Percentiles rank a stretch among this genome's conserved stretches.
phyloP scores from a whole-genome alignment of 2,797 vertebrate genomes.

The Halcyon badia region DNA sequence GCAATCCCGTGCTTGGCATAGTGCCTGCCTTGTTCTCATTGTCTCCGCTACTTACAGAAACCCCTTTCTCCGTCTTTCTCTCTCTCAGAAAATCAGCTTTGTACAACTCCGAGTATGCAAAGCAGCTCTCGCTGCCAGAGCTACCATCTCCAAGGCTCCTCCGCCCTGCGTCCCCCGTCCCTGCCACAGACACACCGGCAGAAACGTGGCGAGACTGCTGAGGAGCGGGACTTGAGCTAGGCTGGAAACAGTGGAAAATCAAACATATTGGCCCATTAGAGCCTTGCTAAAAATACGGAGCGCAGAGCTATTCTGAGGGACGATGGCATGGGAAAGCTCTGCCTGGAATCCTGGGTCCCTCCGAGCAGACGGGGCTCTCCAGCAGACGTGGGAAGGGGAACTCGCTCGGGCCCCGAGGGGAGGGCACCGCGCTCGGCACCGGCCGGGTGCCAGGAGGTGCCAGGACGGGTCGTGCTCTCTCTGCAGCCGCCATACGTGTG shows the following conservation, averaged over 20 bases:
- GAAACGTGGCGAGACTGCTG: conserved; percentile 62
- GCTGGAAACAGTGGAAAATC: conserved; percentile 94
- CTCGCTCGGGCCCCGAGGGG: background rate
- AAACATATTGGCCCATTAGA: conserved; percentile 94
- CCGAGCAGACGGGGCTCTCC: conserved; percentile 76
- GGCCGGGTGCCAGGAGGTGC: background rate
- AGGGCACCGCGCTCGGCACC: conserved; percentile 12
- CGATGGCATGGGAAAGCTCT: conserved; percentile 96
- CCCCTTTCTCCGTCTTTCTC: conserved; percentile 80
- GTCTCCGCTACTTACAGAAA: conserved; percentile 86
- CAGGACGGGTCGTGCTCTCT: background rate
- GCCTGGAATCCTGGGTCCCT: conserved; percentile 83
- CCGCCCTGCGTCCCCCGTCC: background rate
- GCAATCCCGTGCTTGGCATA: conserved; percentile 82
- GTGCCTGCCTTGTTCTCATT: conserved; percentile 88
- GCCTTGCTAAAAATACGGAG: conserved; percentile 94
- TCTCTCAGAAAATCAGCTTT: conserved; percentile 80
- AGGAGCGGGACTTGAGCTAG: conserved; percentile 84
- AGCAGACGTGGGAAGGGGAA: conserved; percentile 83
- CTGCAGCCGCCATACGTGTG: accelerated
- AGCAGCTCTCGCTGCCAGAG: conserved; percentile 73
- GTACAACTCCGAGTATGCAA: conserved; percentile 83
- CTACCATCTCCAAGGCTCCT: conserved; percentile 77
- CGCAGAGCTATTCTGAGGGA: conserved; percentile 89
- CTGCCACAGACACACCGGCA: conserved; percentile 68